Evolutionary conservation across 1,140 invertebrate species (phyloP).

Genomic region (Idris sp.): DNA sequence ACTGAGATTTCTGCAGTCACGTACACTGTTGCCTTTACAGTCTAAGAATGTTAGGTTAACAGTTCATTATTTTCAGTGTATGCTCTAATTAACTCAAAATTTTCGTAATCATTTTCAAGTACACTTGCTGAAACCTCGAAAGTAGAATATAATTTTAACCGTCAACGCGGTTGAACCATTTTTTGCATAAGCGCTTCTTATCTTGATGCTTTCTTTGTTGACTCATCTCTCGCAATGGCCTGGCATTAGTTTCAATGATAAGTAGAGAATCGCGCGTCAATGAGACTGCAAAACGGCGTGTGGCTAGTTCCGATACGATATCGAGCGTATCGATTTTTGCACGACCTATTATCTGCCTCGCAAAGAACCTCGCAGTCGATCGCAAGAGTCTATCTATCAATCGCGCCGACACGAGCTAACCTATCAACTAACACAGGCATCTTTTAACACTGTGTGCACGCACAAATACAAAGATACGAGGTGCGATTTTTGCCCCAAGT

Average conservation of each 20-base stretch:
- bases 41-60: too few species aligned
- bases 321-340: constrained; percentile 50
- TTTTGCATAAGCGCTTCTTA: constrained; percentile 57
- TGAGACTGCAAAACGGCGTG: constrained; percentile 52
- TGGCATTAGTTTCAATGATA: constrained; percentile 58
- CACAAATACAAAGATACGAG: constrained; percentile 17
- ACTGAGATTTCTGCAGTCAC: too few species aligned
- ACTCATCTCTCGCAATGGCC: constrained; percentile 50
- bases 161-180: constrained; percentile 36
- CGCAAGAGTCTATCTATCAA: constrained; percentile 48
- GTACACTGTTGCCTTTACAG: too few species aligned
- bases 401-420: constrained; percentile 46
- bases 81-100: constrained; percentile 37
- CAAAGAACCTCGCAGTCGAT: constrained; percentile 44
- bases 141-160: constrained; percentile 46
- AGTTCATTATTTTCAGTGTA: too few species aligned
- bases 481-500: constrained; percentile 39
- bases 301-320: constrained; percentile 42
- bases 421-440: constrained; percentile 25
- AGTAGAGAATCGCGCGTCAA: constrained; percentile 55
- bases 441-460: background rate
- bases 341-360: constrained; percentile 41
- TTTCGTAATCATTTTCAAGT: constrained; percentile 36
- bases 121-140: constrained; percentile 37
- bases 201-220: constrained; percentile 49